A percentile compares a stretch with the other conserved stretches of the same genome.
Evolutionary conservation across 1,140 invertebrate species (phyloP).

Genomic region (Microplitis demolitor): DNA sequence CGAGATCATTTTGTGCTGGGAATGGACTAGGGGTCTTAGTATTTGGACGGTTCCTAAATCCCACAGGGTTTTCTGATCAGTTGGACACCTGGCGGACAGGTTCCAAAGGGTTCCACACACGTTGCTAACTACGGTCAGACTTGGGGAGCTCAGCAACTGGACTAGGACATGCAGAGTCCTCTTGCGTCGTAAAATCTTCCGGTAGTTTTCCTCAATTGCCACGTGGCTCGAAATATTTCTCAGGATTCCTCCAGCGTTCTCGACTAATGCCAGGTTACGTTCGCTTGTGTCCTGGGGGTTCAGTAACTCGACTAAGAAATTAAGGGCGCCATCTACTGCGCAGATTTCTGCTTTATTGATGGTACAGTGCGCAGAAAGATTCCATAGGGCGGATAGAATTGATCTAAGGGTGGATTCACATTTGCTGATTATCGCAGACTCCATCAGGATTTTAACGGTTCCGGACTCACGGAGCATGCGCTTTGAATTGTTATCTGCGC

Average conservation of each 20-base stretch:
- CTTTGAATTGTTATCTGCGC: slow-evolving; percentile 89
- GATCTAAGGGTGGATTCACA: slow-evolving; percentile 95
- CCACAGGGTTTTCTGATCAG: slow-evolving; percentile 88
- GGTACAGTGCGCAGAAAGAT: slow-evolving; percentile 92
- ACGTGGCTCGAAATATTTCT: slow-evolving; percentile 94
- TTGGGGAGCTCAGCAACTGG: slow-evolving; percentile 89
- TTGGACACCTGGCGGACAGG: slow-evolving; percentile 84
- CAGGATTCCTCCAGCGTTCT: slow-evolving; percentile 94
- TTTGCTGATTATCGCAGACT: slow-evolving; percentile 85
- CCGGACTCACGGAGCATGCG: slow-evolving; percentile 87
- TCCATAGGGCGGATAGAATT: slow-evolving; percentile 93
- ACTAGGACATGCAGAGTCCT: slow-evolving; percentile 90
- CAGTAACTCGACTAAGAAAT: slow-evolving; percentile 87
- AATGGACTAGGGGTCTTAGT: slow-evolving; percentile 91
- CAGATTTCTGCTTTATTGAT: slow-evolving; percentile 95
- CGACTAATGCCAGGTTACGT: slow-evolving; percentile 85
- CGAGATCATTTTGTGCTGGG: slow-evolving; percentile 96
- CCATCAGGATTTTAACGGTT: slow-evolving; percentile 82
- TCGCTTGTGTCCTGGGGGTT: slow-evolving; percentile 83
- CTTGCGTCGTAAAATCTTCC: slow-evolving; percentile 81
- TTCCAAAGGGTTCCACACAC: slow-evolving; percentile 97
- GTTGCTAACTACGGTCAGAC: slow-evolving; percentile 93
- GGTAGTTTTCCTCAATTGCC: slow-evolving; percentile 88
- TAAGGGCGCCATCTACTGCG: slow-evolving; percentile 82
- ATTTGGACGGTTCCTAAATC: slow-evolving; percentile 92